phyloP scores from a whole-genome alignment of 2,888 invertebrate species.

The Dryadula phaetusa region DNA sequence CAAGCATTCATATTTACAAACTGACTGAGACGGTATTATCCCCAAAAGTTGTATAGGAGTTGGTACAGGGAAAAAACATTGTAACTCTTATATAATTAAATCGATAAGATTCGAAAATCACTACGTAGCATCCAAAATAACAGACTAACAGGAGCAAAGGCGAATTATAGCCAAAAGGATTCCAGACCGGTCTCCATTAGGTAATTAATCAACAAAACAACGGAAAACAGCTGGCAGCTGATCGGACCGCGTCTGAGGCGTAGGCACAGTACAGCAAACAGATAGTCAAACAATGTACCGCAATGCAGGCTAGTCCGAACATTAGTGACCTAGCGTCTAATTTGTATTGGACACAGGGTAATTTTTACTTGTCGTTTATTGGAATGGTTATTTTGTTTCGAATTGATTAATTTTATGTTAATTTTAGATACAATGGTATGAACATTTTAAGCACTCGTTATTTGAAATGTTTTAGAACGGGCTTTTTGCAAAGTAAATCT shows the following conservation, averaged over 20 bases:
- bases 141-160: slow-evolving; percentile 12
- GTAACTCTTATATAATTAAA: not conserved
- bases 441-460: too few relatives aligned
- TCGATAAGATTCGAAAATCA: not conserved
- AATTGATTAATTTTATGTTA: not conserved
- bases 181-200: slow-evolving; percentile 35
- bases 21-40: too few relatives aligned
- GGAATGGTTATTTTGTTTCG: slow-evolving; percentile 2
- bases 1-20: too few relatives aligned
- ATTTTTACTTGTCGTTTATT: slow-evolving; percentile 36
- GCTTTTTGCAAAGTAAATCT: too few relatives aligned
- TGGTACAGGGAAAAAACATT: too few relatives aligned
- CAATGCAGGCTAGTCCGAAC: slow-evolving; percentile 41
- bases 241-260: slow-evolving; percentile 39
- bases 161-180: slow-evolving; percentile 25
- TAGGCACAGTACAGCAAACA: slow-evolving; percentile 31
- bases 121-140: not conserved
- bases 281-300: slow-evolving; percentile 44
- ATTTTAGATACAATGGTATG: too few relatives aligned
- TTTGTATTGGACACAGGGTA: slow-evolving; percentile 36
- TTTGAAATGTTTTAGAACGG: too few relatives aligned
- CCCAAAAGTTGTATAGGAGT: too few relatives aligned
- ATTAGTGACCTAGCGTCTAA: slow-evolving; percentile 43
- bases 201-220: slow-evolving; percentile 45
- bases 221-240: slow-evolving; percentile 41